A percentile compares a stretch with the other conserved stretches of the same genome.
phyloP scores from a whole-genome alignment of 2,888 invertebrate species.

The Melikaiella ostensackeni region DNA sequence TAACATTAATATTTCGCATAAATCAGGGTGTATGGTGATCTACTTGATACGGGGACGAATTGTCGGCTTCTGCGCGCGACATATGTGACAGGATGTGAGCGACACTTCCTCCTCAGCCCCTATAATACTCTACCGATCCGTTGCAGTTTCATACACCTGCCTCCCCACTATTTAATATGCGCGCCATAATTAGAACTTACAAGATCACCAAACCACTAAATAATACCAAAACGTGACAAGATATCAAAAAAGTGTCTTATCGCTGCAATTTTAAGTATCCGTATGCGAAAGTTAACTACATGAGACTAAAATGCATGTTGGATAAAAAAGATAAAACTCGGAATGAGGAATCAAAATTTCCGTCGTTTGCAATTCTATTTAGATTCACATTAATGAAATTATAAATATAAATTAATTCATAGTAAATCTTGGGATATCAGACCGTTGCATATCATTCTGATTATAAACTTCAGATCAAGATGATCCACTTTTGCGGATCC shows the following conservation, averaged over 20 bases:
- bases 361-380: neutral
- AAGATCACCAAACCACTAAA: slow-evolving; percentile 63
- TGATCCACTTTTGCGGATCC: too few relatives aligned
- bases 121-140: slow-evolving; percentile 63
- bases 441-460: too few relatives aligned
- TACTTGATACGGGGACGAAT: slow-evolving; percentile 43
- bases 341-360: neutral
- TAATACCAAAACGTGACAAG: slow-evolving; percentile 52
- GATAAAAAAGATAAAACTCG: neutral
- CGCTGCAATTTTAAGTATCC: neutral
- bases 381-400: neutral
- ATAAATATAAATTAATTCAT: neutral
- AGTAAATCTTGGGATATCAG: too few relatives aligned
- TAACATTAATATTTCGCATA: slow-evolving; percentile 28
- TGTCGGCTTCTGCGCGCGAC: slow-evolving; percentile 45
- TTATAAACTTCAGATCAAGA: too few relatives aligned
- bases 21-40: slow-evolving; percentile 32
- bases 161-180: slow-evolving; percentile 64
- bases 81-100: slow-evolving; percentile 69
- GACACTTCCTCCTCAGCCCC: slow-evolving; percentile 69
- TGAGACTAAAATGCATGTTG: neutral
- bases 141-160: slow-evolving; percentile 69
- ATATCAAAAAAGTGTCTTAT: neutral
- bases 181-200: slow-evolving; percentile 67
- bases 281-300: neutral